These are phyloP conservation scores for Myocastor coypus DNA, from an alignment of 2,113 vertebrate species.

Conservation along the genomic window DNA sequence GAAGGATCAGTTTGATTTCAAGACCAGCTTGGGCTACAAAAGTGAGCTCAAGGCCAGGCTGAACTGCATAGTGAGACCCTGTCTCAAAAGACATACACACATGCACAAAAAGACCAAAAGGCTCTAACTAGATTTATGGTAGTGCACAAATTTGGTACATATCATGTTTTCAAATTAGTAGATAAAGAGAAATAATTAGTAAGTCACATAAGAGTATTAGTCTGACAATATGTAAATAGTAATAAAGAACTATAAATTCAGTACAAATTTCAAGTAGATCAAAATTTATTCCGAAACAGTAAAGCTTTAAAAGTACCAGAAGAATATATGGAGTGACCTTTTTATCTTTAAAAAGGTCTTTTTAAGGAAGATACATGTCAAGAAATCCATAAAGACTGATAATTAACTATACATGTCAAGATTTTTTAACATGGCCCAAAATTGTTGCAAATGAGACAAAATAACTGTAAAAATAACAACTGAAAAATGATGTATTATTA, in stretches of 20 bases:
- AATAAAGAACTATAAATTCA: background rate
- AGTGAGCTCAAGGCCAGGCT: no score
- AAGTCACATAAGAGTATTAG: background rate
- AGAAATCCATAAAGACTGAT: background rate
- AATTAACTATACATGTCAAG: background rate
- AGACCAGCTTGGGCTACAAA: no score
- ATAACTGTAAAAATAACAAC: background rate
- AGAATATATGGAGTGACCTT: background rate
- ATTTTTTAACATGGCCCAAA: slow-evolving; percentile 8
- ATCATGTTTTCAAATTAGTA: background rate
- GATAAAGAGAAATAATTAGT: background rate
- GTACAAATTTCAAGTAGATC: background rate
- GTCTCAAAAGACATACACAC: no score
- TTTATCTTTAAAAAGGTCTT: background rate
- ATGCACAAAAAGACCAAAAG: background rate
- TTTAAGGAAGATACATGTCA: background rate
- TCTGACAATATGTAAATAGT: background rate
- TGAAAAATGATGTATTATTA: background rate
- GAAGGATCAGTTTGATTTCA: no score
- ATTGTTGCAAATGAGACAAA: background rate
- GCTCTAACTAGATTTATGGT: background rate
- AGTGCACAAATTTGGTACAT: background rate
- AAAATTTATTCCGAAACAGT: background rate
- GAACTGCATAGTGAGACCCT: no score
- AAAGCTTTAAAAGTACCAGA: slow-evolving; percentile 22